Base-by-base conservation (phyloP, 2,888 invertebrate genomes). In the Agelastica alni region DNA sequence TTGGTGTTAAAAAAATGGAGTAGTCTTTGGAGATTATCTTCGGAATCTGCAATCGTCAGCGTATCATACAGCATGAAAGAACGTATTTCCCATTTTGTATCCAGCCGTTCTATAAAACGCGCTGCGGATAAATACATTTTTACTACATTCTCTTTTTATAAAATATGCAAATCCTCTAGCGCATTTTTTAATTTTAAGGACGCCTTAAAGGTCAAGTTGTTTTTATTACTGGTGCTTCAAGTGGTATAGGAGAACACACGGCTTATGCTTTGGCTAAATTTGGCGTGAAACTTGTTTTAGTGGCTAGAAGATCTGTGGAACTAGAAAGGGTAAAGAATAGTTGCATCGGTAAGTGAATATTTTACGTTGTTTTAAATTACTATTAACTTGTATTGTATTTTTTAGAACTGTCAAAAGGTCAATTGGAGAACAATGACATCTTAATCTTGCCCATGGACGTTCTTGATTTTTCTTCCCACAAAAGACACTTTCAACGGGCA, bases 191-290 rank as follows among this genome's bases (percentile, higher is more conserved):
- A n/a, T n/a, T 49, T 64, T 34, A 34, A 72, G 72, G 68, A 12
- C 58, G 66, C 37, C 53, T 73, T 7, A 70, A 70, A 52, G 85
- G 85, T 0, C 85, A 90, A 74, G 89, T 91, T 2, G 84, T 91
- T 1, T 93, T 92, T 87, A 85, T 93, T 62, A 90, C 89, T 1
- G 92, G 92, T 32, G 89, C 91, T 0, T 91, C 91, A 0, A 88
- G 89, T 77, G 92, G 92, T 9, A 91, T 93, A 58, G 92, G 92
- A 2, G 88, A 89, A 75, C 75, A 82, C 59, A 76, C 89, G 39
- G 89, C 91, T 0, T 80, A 88, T 58, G 81, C 81, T 13, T 75
- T 90, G 43, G 87, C 90, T 0, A 81, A 80, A 65, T 78, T 79
- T 67, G 86, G 86, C 4, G 86, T 85, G 2, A 85, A 84, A 70